Percentiles rank a stretch among this genome's conserved stretches.
phyloP scores from a whole-genome alignment of 2,888 invertebrate species.

The Papilio protenor region DNA sequence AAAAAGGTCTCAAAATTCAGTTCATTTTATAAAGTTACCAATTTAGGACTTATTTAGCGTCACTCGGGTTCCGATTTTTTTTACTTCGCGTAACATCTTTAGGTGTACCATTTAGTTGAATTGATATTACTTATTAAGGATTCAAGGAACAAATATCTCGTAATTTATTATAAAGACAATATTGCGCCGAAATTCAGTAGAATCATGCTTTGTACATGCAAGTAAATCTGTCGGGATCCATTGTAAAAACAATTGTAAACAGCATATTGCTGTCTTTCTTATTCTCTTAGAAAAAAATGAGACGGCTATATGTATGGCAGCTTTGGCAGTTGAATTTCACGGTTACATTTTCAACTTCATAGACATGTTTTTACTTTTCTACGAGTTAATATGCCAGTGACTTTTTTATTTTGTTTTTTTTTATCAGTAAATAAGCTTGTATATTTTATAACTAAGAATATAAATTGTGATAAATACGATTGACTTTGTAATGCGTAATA shows the following conservation, averaged over 20 bases:
- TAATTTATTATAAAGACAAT: constrained; percentile 9
- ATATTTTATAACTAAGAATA: constrained; percentile 28
- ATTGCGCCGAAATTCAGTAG: constrained; percentile 9
- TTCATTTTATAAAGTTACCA: background rate
- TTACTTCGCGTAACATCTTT: background rate
- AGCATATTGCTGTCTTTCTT: background rate
- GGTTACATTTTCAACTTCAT: background rate
- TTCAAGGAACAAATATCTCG: constrained; percentile 18
- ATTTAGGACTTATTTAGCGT: background rate
- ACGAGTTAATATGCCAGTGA: background rate
- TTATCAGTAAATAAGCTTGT: background rate
- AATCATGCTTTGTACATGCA: constrained; percentile 11
- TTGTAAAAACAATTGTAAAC: background rate
- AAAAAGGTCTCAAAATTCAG: background rate
- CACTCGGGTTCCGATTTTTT: background rate
- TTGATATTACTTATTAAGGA: background rate
- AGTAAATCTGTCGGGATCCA: background rate
- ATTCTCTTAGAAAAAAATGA: background rate
- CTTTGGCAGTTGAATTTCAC: background rate
- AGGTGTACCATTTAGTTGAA: background rate
- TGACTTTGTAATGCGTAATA: constrained; percentile 19
- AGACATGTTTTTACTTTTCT: constrained; percentile 17
- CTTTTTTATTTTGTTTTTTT: background rate
- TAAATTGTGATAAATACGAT: constrained; percentile 40
- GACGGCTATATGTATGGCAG: background rate